Conservation (phyloP, 1,140 invertebrate genomes). For the Globodera ellingtonae region DNA sequence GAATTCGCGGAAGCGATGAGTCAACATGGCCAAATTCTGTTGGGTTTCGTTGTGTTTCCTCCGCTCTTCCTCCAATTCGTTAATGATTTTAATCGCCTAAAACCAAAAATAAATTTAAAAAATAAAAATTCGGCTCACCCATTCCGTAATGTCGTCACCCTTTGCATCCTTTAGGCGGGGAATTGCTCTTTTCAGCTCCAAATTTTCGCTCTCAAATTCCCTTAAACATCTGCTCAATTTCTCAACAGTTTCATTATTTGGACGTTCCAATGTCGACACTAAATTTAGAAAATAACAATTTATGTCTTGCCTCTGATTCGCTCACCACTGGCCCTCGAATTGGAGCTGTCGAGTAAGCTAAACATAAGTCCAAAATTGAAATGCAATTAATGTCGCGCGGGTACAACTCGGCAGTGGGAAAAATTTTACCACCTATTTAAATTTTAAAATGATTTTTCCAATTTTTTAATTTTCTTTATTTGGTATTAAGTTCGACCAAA, state of each 20-base stretch:
- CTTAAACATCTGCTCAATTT: background rate
- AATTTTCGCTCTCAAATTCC: conserved; percentile 22
- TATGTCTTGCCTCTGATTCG: background rate
- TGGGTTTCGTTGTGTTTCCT: conserved; percentile 12
- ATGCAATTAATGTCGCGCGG: too few species aligned
- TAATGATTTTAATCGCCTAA: conserved; percentile 9
- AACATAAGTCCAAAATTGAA: background rate
- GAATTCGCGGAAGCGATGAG: background rate
- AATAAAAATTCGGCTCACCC: background rate
- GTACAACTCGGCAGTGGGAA: too few species aligned
- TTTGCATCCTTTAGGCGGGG: conserved; percentile 14
- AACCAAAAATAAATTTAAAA: background rate
- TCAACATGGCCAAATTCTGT: conserved; percentile 5
- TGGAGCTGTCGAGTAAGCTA: background rate
- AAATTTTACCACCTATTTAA: too few species aligned
- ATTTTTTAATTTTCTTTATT: too few species aligned
- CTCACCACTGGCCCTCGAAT: background rate
- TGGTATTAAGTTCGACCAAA: too few species aligned
- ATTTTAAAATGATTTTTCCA: too few species aligned
- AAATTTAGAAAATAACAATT: background rate
- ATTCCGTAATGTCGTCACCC: conserved; percentile 14
- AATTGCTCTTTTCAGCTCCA: conserved; percentile 12
- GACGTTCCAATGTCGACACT: background rate
- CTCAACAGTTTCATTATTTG: background rate
- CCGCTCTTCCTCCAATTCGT: conserved; percentile 15